These are phyloP conservation scores for Rhingia campestris DNA, from an alignment of 2,888 invertebrate genomes.

Conservation along the genomic window DNA sequence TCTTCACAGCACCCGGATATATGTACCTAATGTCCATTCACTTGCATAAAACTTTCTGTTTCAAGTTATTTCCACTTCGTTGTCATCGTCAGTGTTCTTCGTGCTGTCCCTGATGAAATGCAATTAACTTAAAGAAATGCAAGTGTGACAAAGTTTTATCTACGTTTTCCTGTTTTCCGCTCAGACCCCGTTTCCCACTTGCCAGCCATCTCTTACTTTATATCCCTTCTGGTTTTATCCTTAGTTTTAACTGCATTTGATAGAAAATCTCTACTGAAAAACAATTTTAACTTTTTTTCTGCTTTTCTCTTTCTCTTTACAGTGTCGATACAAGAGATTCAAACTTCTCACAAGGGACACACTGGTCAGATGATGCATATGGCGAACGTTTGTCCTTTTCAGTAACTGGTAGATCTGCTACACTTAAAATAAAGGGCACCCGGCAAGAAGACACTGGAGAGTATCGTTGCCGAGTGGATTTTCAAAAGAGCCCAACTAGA, in stretches of 20 bases:
- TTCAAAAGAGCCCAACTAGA: conserved; percentile 93
- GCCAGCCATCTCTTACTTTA: neutral
- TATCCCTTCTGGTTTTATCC: conserved; percentile 33
- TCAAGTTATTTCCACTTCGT: conserved; percentile 60
- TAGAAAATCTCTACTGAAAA: conserved; percentile 38
- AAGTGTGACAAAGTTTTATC: conserved; percentile 60
- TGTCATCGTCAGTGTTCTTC: conserved; percentile 53
- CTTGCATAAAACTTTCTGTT: conserved; percentile 46
- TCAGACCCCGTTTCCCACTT: neutral
- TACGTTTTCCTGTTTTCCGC: conserved; percentile 23
- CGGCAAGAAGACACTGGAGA: conserved; percentile 90
- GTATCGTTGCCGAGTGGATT: conserved; percentile 94
- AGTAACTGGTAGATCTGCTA: conserved; percentile 89
- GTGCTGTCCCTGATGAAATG: conserved; percentile 72
- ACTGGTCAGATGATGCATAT: conserved; percentile 85
- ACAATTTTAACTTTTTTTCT: conserved; percentile 27
- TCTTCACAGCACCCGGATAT: neutral
- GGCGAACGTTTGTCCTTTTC: conserved; percentile 90
- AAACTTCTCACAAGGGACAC: conserved; percentile 83
- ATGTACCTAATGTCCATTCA: conserved; percentile 2
- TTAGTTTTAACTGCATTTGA: conserved; percentile 56
- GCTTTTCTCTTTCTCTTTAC: conserved; percentile 55
- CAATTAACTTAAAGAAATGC: conserved; percentile 73
- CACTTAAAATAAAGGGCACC: conserved; percentile 89
- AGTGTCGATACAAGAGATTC: conserved; percentile 85